Base-by-base conservation (phyloP, 2,888 invertebrate genomes). In the Germaria angustata region DNA sequence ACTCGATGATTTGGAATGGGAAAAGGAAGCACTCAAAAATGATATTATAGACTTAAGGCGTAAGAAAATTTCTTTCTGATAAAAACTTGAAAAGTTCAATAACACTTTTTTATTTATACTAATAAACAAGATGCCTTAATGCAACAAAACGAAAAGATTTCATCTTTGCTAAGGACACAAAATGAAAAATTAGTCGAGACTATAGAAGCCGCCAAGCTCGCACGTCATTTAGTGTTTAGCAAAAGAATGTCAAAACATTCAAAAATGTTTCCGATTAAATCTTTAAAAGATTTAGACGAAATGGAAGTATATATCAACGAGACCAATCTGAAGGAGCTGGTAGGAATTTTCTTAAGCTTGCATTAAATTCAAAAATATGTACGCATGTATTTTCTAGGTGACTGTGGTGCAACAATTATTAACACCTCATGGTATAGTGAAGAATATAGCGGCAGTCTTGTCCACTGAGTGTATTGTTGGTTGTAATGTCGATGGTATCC, bases 41-140 rank as follows among this genome's bases (percentile, higher is more conserved):
- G 81, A 78, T 13, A 55, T 81, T 22, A 63, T 55, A 32, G 63
- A 81, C 57, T 51, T 81, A n/a, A 78, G 55, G 11, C 36, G 81
- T 78, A 81, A 69, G 59, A 8, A 34, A 17, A 17, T 32, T 20
- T 0, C 1, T 49, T 17, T 15, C 4, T 9, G 3, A 41, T 5
- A 41, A 36, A 51, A 39, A 24, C 8, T 20, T 15, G 9, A 8
- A 36, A n/a, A n/a, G n/a, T n/a, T n/a, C n/a, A n/a, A 32, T 20
- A 28, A 11, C 0, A 41, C 0, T 22, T 24, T 20, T 17, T 44
- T 8, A 22, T 20, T 20, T 36, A 17, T 36, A 9, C 9, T 24
- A 15, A 11, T 13, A 39, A 39, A 24, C 24, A 34, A 82, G 78
- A 69, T 51, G 13, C 57, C 2, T 46, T 71, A 28, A 36, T 55